phyloP scores from a whole-genome alignment of 2,888 invertebrate genomes.

The Drosophila helvetica region DNA sequence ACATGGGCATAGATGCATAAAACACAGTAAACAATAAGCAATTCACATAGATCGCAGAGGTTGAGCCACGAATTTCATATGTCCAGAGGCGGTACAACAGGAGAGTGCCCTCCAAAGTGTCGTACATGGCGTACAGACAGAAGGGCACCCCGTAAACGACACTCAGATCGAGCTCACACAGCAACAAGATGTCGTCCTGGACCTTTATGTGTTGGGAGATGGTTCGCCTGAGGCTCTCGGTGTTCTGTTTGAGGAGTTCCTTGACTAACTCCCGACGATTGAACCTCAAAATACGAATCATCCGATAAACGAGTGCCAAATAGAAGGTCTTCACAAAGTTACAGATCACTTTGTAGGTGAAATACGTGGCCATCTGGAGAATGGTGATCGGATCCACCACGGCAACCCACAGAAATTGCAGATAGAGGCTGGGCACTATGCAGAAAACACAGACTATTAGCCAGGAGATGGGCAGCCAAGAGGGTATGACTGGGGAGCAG shows the following conservation, averaged over 20 bases:
- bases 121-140: background rate
- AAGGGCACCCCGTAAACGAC: background rate
- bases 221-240: background rate
- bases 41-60: background rate
- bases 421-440: background rate
- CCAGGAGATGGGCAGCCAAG: background rate
- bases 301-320: background rate
- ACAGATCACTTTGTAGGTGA: background rate
- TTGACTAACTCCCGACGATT: background rate
- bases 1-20: background rate
- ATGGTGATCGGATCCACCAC: background rate
- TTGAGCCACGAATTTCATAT: background rate
- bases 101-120: background rate
- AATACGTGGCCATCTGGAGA: too few relatives aligned
- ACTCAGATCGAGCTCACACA: background rate
- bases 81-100: background rate
- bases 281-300: background rate
- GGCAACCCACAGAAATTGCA: background rate
- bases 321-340: constrained; percentile 1
- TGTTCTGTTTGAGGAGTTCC: too few relatives aligned
- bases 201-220: background rate
- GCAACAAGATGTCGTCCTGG: background rate
- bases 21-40: background rate
- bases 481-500: background rate
- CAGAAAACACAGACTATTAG: background rate